These are phyloP conservation scores for Sesia apiformis DNA, from an alignment of 2,888 invertebrate genomes.

Conservation along the genomic window DNA sequence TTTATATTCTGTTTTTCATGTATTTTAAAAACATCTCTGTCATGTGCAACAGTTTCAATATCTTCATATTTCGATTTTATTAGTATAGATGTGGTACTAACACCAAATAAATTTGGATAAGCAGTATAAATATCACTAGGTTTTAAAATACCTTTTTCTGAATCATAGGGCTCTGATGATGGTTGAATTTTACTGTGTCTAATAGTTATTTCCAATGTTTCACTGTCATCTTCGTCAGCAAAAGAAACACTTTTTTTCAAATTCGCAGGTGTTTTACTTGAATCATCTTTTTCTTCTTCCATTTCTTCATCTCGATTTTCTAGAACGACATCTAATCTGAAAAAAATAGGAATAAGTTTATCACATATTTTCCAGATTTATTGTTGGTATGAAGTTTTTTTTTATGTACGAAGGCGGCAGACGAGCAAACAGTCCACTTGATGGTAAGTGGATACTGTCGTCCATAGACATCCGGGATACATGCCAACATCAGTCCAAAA, in stretches of 20 bases:
- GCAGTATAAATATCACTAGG: slow-evolving; percentile 61
- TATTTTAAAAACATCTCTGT: neutral
- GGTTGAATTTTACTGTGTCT: slow-evolving; percentile 41
- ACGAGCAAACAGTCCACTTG: too few species aligned
- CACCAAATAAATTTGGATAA: slow-evolving; percentile 29
- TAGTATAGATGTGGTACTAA: slow-evolving; percentile 46
- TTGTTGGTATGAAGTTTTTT: too few species aligned
- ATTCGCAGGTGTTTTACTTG: slow-evolving; percentile 7
- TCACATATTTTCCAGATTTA: neutral
- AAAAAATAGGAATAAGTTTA: slow-evolving; percentile 12
- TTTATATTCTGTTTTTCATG: neutral
- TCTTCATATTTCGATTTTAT: slow-evolving; percentile 46
- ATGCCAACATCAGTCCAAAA: too few species aligned
- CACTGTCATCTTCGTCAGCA: slow-evolving; percentile 48
- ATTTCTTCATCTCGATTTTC: slow-evolving; percentile 29
- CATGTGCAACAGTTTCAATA: neutral
- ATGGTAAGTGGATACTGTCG: too few species aligned
- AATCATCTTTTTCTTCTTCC: slow-evolving; percentile 14
- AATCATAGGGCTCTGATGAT: slow-evolving; percentile 26
- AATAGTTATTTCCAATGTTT: slow-evolving; percentile 49
- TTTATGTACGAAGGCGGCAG: too few species aligned
- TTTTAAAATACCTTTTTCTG: slow-evolving; percentile 41
- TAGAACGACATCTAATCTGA: slow-evolving; percentile 43
- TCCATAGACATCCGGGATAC: too few species aligned
- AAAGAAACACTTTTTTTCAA: slow-evolving; percentile 47